phyloP scores from a whole-genome alignment of 2,113 vertebrate species.

The Hippocampus abdominalis region DNA sequence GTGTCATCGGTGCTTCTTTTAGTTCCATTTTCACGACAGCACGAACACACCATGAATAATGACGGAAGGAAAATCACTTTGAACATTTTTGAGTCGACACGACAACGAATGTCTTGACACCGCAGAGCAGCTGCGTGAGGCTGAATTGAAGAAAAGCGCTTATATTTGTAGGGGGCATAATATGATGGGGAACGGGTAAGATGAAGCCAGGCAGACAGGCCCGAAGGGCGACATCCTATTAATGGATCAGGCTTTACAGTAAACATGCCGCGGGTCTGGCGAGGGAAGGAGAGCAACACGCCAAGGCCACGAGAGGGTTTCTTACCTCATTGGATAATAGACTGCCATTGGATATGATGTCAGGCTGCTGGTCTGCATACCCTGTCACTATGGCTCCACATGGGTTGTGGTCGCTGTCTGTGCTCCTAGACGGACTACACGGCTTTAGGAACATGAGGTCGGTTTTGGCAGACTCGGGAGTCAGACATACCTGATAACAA shows the following conservation, averaged over 20 bases:
- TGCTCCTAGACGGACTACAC: slow-evolving; percentile 87
- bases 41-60: slow-evolving; percentile 13
- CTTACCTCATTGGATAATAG: slow-evolving; percentile 95
- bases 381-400: slow-evolving; percentile 89
- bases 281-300: slow-evolving; percentile 6
- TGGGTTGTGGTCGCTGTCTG: slow-evolving; percentile 88
- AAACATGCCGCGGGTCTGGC: slow-evolving; percentile 16
- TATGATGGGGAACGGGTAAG: background rate
- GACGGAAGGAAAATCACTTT: no score
- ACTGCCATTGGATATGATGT: slow-evolving; percentile 97
- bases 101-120: no score
- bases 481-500: slow-evolving; percentile 98
- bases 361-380: slow-evolving; percentile 92
- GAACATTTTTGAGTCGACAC: background rate
- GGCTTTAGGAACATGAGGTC: slow-evolving; percentile 98
- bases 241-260: background rate
- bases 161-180: background rate
- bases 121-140: background rate
- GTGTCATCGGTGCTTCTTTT: background rate
- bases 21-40: background rate
- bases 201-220: slow-evolving; percentile 13
- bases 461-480: slow-evolving; percentile 96
- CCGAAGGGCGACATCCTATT: background rate
- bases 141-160: background rate
- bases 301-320: slow-evolving; percentile 27